These are phyloP conservation scores for Urocolius indicus DNA, from an alignment of 2,113 vertebrate genomes.

Conservation along the genomic window DNA sequence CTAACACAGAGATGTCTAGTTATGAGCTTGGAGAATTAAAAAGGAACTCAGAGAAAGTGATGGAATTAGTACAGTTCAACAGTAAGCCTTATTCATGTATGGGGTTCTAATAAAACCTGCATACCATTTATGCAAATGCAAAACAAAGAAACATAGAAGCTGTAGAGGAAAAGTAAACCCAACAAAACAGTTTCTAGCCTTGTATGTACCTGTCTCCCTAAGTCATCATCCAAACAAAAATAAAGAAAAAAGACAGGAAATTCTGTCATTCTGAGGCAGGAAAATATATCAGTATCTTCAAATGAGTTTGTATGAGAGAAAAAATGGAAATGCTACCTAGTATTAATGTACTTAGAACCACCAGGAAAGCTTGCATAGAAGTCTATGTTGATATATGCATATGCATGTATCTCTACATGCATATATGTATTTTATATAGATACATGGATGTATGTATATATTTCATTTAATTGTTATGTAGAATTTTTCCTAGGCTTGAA, in stretches of 20 bases:
- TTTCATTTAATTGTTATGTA: neutral
- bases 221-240: neutral
- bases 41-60: neutral
- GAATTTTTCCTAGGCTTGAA: neutral
- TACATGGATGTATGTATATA: rapidly evolving
- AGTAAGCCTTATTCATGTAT: neutral
- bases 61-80: neutral
- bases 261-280: neutral
- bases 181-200: neutral
- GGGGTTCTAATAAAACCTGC: neutral
- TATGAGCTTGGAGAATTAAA: slow-evolving; percentile 5
- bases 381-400: neutral
- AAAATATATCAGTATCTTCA: neutral
- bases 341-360: neutral
- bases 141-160: neutral
- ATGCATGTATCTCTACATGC: too few species aligned
- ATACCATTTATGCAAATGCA: neutral
- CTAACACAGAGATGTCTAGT: neutral
- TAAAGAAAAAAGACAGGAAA: neutral
- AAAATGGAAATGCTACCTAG: neutral
- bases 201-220: neutral
- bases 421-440: neutral
- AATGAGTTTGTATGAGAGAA: neutral
- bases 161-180: neutral
- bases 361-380: neutral